Evolutionary conservation across 2,113 vertebrate genomes (phyloP).

Genomic region (Willisornis vidua): DNA sequence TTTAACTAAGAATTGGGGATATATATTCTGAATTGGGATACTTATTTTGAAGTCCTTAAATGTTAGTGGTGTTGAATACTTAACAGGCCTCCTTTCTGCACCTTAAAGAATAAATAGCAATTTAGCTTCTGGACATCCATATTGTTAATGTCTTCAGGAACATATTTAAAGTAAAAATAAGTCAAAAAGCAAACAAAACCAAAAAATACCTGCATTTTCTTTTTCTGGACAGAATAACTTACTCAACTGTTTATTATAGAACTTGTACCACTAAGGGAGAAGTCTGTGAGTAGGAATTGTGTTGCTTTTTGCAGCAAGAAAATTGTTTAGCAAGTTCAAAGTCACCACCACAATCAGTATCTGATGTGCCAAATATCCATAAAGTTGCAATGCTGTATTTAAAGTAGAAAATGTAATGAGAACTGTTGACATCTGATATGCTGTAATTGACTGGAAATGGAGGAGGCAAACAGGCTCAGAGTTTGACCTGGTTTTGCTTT

Average conservation of each 20-base stretch:
- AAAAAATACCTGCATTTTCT: accelerated
- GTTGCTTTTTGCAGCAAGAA: background rate
- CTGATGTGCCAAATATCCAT: background rate
- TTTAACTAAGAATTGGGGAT: background rate
- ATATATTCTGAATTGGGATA: background rate
- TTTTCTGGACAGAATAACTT: background rate
- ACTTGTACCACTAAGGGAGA: background rate
- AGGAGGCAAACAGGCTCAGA: background rate
- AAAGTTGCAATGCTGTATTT: background rate
- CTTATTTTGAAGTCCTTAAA: background rate
- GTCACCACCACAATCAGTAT: background rate
- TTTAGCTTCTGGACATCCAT: background rate
- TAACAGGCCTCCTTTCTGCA: background rate
- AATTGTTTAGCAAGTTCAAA: background rate
- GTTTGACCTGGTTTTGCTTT: background rate
- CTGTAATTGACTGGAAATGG: background rate
- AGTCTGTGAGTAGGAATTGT: background rate
- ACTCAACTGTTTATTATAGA: background rate
- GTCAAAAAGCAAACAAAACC: background rate
- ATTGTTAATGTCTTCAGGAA: background rate
- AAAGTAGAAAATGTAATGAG: background rate
- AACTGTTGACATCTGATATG: background rate
- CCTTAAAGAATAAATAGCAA: background rate
- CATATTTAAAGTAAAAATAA: background rate
- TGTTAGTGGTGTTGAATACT: background rate